Conservation (phyloP, 2,888 invertebrate genomes). For the Apodemia hepburni region DNA sequence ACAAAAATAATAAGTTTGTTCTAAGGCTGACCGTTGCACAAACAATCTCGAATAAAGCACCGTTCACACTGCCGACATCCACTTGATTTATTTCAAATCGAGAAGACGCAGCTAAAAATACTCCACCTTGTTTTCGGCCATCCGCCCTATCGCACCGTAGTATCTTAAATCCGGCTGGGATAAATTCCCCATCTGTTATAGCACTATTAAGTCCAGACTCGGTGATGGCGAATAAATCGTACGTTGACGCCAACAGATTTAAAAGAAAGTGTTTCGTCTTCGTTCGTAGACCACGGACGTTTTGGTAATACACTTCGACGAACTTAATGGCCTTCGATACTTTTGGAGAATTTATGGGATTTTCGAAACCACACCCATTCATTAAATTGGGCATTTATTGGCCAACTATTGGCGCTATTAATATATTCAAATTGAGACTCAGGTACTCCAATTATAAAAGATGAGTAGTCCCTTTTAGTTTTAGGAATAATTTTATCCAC, state of each 20-base stretch:
- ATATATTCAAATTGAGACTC: background rate
- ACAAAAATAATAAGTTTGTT: background rate
- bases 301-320: background rate
- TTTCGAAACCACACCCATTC: slow-evolving; percentile 29
- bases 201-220: background rate
- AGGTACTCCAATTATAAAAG: background rate
- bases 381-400: slow-evolving; percentile 28
- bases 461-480: background rate
- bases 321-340: background rate
- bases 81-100: slow-evolving; percentile 4
- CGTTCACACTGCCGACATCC: slow-evolving; percentile 15
- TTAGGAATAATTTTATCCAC: background rate
- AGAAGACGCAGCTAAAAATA: background rate
- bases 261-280: background rate
- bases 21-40: too few relatives aligned
- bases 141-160: background rate
- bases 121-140: too few relatives aligned
- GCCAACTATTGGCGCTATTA: background rate
- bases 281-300: background rate
- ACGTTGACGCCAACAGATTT: background rate
- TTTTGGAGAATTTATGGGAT: background rate
- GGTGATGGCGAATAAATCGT: background rate
- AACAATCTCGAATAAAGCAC: slow-evolving; percentile 17
- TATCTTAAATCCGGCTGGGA: background rate
- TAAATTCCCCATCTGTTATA: background rate